A percentile compares a stretch with the other conserved stretches of the same genome.
Conservation (phyloP, 2,888 invertebrate species). For the Lymantria monacha region DNA sequence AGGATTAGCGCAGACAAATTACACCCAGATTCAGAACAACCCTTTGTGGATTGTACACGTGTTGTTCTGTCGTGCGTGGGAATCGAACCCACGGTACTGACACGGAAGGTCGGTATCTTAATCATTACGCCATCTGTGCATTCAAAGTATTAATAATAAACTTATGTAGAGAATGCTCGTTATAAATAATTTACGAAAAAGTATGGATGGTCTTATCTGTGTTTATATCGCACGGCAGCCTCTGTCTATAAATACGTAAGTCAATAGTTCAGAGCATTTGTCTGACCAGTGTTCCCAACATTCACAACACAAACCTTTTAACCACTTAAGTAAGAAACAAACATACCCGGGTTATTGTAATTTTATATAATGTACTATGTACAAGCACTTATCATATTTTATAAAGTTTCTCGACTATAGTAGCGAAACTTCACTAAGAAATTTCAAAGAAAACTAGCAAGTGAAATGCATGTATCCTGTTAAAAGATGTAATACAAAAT, state of each 20-base stretch:
- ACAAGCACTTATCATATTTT: not conserved
- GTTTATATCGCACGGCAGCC: slow-evolving; percentile 35
- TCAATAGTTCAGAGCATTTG: slow-evolving; percentile 57
- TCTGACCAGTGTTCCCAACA: slow-evolving; percentile 37
- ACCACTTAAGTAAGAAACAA: slow-evolving; percentile 10
- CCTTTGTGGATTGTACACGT: too few relatives aligned
- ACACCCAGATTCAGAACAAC: too few relatives aligned
- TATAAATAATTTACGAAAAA: not conserved
- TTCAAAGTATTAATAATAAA: too few relatives aligned
- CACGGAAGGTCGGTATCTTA: too few relatives aligned
- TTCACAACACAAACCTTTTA: slow-evolving; percentile 39
- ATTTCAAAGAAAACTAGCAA: too few relatives aligned
- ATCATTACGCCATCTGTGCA: too few relatives aligned
- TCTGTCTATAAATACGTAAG: slow-evolving; percentile 59
- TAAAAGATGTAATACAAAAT: too few relatives aligned
- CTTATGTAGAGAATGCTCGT: not conserved
- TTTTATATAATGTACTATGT: too few relatives aligned
- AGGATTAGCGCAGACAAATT: too few relatives aligned
- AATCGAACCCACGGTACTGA: too few relatives aligned
- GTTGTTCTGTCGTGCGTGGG: too few relatives aligned
- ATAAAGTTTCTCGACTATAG: not conserved
- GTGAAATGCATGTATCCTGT: too few relatives aligned
- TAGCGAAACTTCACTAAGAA: not conserved
- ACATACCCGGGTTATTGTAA: not conserved
- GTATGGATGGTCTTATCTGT: slow-evolving; percentile 35